Evolutionary conservation across 1,140 invertebrate species (phyloP), one percentile per base, ranked within the genome.

Genomic region (Aphaenogaster rudis): DNA sequence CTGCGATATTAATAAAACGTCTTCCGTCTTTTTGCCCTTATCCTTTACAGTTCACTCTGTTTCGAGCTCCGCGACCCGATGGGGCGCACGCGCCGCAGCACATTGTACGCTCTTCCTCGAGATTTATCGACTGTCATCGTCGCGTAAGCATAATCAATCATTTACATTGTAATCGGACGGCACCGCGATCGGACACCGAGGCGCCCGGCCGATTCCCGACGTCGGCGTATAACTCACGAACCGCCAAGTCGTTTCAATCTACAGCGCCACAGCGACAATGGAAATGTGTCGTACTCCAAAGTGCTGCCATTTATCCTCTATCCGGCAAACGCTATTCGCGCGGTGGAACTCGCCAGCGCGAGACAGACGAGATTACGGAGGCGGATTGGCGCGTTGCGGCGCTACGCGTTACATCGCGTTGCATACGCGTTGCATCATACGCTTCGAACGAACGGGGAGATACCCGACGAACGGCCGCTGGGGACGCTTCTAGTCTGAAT

Each of bases 241-340:
- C 90, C 86, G 78, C 81, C 89, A 91, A 87, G 88, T 90, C 89
- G 90, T 92, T 93, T 93, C 90, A 90, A 92, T 92, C 90, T 88
- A 78, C 91, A 87, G 82, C 81, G 88, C 78, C 89, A 89, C 71
- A 85, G 15, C 39, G 61, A 91, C 81, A 90, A 91, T 91, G 89
- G 88, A 80, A 92, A 92, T 80, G 90, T 93, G 87, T 91, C 89
- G 82, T 79, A 54, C 88, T 88, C 88, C 89, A 86, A 91, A 91
- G 92, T 88, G 87, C 84, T 80, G 81, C 84, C 81, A 91, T 91
- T 91, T 91, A 92, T 91, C 81, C 89, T 69, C 66, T 36, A 71
- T 66, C 57, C 50, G 90, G 77, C 78, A 52, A 79, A 71, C 71
- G 88, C 66, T 87, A 85, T 87, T 89, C 77, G 59, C 64, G 39